phyloP scores from a whole-genome alignment of 2,888 invertebrate genomes.

The Lycaena phlaeas region DNA sequence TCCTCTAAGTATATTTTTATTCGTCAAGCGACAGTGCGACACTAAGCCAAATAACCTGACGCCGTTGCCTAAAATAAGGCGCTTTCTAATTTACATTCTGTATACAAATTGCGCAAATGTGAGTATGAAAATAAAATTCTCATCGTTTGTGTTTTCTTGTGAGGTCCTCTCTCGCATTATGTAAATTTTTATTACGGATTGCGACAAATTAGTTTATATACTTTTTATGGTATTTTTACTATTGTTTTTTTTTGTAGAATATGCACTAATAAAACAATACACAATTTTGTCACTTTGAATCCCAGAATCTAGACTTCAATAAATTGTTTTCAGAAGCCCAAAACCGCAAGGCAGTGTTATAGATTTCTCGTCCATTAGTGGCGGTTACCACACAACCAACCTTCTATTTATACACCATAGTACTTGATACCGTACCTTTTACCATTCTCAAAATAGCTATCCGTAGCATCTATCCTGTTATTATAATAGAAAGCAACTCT shows the following conservation, averaged over 20 bases:
- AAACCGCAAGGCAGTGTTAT: too few relatives aligned
- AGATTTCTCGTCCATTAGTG: too few relatives aligned
- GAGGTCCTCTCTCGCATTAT: constrained; percentile 57
- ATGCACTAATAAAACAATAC: too few relatives aligned
- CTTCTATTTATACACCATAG: too few relatives aligned
- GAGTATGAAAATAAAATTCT: constrained; percentile 67
- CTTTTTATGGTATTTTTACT: not conserved
- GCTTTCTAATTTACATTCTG: constrained; percentile 69
- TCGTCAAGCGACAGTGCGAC: constrained; percentile 44
- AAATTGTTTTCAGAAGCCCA: too few relatives aligned
- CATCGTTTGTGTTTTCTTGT: constrained; percentile 60
- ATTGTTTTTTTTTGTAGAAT: not conserved
- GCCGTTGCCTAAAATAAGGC: constrained; percentile 58
- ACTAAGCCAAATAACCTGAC: constrained; percentile 61
- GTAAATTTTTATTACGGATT: constrained; percentile 60
- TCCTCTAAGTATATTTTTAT: constrained; percentile 44
- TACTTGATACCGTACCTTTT: too few relatives aligned
- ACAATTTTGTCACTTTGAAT: too few relatives aligned
- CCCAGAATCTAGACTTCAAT: too few relatives aligned
- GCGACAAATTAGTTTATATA: constrained; percentile 47
- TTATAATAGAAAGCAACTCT: too few relatives aligned
- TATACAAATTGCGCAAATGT: constrained; percentile 68
- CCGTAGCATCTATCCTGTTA: too few relatives aligned
- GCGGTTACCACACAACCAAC: too few relatives aligned
- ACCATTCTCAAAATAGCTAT: too few relatives aligned